These are phyloP conservation scores for Samia ricini DNA, from an alignment of 1,140 invertebrate species.

Conservation along the genomic window DNA sequence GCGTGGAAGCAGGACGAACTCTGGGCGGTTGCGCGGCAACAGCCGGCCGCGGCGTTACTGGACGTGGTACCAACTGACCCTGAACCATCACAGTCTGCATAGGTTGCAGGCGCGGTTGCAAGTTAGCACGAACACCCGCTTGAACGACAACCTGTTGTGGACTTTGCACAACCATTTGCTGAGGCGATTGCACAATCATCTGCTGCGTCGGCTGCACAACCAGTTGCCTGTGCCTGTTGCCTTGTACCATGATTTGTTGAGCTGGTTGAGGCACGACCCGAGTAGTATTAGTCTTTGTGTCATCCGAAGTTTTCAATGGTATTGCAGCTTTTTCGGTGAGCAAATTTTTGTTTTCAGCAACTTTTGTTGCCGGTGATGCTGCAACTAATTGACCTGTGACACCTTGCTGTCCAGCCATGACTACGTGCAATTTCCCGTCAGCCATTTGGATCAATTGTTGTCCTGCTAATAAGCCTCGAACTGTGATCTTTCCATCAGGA, in stretches of 20 bases:
- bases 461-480: constrained; percentile 93
- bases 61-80: constrained; percentile 48
- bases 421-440: constrained; percentile 94
- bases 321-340: constrained; percentile 20
- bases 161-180: constrained; percentile 40
- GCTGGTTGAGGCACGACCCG: constrained; percentile 26
- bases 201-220: constrained; percentile 50
- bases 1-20: constrained; percentile 49
- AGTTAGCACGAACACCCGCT: constrained; percentile 36
- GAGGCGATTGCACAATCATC: constrained; percentile 40
- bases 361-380: constrained; percentile 37
- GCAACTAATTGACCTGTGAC: constrained; percentile 58
- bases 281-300: constrained; percentile 22
- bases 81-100: constrained; percentile 63
- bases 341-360: constrained; percentile 18
- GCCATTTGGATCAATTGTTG: constrained; percentile 95
- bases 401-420: constrained; percentile 76
- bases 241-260: constrained; percentile 38
- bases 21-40: constrained; percentile 34
- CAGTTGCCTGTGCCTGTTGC: constrained; percentile 36
- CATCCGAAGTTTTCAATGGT: neutral
- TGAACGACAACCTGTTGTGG: constrained; percentile 59
- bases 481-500: constrained; percentile 94
- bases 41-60: constrained; percentile 19
- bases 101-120: constrained; percentile 36